Evolutionary conservation across 2,888 invertebrate species (phyloP), one percentile per base, ranked within the genome.

Genomic region (Halictus quadricinctus): DNA sequence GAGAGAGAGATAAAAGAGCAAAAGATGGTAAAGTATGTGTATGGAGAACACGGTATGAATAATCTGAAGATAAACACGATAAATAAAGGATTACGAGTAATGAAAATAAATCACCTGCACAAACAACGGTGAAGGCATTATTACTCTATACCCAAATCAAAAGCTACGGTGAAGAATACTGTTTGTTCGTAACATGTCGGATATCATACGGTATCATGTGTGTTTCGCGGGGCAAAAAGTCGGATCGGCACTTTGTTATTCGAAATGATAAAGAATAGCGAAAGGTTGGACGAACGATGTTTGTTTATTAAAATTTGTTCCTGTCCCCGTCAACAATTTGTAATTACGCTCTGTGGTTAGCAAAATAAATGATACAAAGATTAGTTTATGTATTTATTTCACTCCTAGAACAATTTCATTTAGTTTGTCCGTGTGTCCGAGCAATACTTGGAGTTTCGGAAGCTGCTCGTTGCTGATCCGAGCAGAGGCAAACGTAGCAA

Each of bases 51-150:
- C 15, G 6, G 7, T 0, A 29, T 64, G 29, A 64, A 29, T 64
- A 64, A 64, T 64, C 64, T 64, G 64, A 64, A 29, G 64, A 64
- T 64, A 64, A 64, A 64, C 64, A 64, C 64, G 7, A 64, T 64
- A 64, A 64, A 64, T 64, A 64, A 64, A 64, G 64, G 64, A 64
- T 64, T 29, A 29, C 54, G 43, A 18, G 12, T 43, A 29, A 36
- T 21, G 36, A 15, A 50, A 46, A 58, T 46, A 72, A 79, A 79
- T 79, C 60, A 64, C 25, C 25, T 7, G 25, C 64, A 12, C 29
- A 29, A 64, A 64, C 29, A 29, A 64, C 25, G 64, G 25, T 25
- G 54, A 64, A 25, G 64, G 64, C 64, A 64, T 64, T 64, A 64
- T 64, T 64, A 64, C 64, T 64, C 64, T 15, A 29, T 15, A 15